Conservation (phyloP, 2,888 invertebrate species). For the Mellilla xanthometata region DNA sequence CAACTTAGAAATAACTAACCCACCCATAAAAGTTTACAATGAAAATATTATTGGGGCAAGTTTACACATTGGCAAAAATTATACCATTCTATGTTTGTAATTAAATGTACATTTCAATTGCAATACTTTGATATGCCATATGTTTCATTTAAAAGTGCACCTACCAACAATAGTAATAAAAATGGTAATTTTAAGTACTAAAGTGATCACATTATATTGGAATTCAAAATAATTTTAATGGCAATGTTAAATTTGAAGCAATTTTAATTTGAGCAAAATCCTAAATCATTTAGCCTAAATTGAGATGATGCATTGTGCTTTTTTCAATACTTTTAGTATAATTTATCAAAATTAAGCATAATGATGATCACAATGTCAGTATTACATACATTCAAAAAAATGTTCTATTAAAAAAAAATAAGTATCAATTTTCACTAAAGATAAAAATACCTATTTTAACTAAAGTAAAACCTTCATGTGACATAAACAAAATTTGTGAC, state of each 20-base stretch:
- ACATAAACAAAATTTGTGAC: constrained; percentile 7
- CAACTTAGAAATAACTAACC: too few species aligned
- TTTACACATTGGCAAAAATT: too few species aligned
- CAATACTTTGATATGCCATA: constrained; percentile 13
- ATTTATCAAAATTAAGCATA: constrained; percentile 1
- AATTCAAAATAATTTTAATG: constrained; percentile 4
- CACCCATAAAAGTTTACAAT: too few species aligned
- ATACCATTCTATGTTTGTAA: too few species aligned
- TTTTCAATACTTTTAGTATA: constrained; percentile 15
- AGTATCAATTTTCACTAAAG: neutral
- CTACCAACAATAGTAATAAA: neutral
- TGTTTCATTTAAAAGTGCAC: constrained; percentile 1
- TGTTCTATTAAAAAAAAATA: too few species aligned
- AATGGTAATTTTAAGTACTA: constrained; percentile 16
- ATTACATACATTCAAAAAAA: neutral
- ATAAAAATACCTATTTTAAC: neutral
- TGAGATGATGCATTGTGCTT: constrained; percentile 25
- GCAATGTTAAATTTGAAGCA: constrained; percentile 16
- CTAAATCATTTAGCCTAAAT: constrained; percentile 4
- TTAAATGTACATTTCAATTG: neutral
- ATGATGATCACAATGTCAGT: constrained; percentile 2
- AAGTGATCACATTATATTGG: neutral
- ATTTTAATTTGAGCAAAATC: constrained; percentile 18
- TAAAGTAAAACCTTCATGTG: neutral
- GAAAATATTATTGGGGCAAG: too few species aligned